Percentiles rank a stretch among this genome's conserved stretches.
These are phyloP conservation scores for Calephelis perditalis DNA, from an alignment of 2,888 invertebrate species.

Conservation along the genomic window DNA sequence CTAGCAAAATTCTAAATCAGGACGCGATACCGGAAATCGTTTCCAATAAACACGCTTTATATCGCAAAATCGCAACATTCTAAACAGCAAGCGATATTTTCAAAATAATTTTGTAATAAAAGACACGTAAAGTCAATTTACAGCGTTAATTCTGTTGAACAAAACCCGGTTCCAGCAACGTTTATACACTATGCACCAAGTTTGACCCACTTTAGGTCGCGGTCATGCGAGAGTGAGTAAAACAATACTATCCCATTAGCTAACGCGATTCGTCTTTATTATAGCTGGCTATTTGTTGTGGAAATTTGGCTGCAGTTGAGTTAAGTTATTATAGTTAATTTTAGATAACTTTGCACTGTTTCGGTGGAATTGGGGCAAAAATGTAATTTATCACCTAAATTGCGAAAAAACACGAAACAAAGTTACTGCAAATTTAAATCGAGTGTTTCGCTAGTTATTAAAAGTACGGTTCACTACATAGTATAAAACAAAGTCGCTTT, in stretches of 20 bases:
- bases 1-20: constrained; percentile 8
- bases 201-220: constrained; percentile 37
- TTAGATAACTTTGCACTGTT: constrained; percentile 9
- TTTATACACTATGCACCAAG: constrained; percentile 36
- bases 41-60: constrained; percentile 3
- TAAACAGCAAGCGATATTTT: constrained; percentile 18
- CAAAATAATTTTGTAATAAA: constrained; percentile 22
- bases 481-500: no score
- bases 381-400: constrained; percentile 1
- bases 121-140: constrained; percentile 32
- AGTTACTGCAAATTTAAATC: not conserved
- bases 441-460: no score
- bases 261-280: constrained; percentile 45
- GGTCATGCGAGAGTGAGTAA: constrained; percentile 41
- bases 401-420: not conserved
- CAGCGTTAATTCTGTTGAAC: constrained; percentile 30
- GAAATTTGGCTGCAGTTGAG: constrained; percentile 30
- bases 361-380: constrained; percentile 7
- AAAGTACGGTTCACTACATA: no score
- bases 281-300: constrained; percentile 35
- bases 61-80: constrained; percentile 15
- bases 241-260: constrained; percentile 48
- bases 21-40: constrained; percentile 7
- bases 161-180: constrained; percentile 15
- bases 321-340: constrained; percentile 12